Conservation (phyloP, 2,888 invertebrate species). For the Andrena bicolor region DNA sequence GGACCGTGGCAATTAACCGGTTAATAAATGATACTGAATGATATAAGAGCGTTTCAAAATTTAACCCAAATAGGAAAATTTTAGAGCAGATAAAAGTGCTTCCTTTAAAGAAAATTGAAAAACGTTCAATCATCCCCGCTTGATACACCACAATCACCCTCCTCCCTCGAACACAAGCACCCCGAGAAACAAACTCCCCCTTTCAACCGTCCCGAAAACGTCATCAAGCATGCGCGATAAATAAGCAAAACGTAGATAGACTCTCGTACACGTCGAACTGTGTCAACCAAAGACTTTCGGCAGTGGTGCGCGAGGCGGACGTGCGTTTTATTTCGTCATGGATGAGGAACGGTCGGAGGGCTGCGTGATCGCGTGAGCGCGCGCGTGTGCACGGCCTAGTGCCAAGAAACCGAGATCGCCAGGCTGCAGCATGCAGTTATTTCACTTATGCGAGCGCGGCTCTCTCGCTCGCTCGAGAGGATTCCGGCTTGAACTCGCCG, state of each 20-base stretch:
- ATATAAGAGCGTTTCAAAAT: no score
- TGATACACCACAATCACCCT: no score
- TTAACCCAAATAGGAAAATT: no score
- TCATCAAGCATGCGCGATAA: background rate
- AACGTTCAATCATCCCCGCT: no score
- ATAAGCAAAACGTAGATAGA: conserved; percentile 17
- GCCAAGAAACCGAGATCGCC: conserved; percentile 72
- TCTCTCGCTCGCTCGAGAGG: conserved; percentile 50
- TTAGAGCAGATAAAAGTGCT: no score
- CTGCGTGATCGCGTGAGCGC: conserved; percentile 1
- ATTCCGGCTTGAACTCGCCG: conserved; percentile 73
- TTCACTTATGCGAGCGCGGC: conserved; percentile 77
- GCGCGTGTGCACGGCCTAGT: conserved; percentile 56
- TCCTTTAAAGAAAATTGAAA: no score
- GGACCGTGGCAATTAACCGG: no score
- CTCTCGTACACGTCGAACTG: conserved; percentile 48
- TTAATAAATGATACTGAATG: no score
- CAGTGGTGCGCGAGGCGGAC: conserved; percentile 52
- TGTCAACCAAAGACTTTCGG: conserved; percentile 62
- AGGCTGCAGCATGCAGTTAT: conserved; percentile 65
- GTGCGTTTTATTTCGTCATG: conserved; percentile 58
- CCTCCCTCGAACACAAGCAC: no score
- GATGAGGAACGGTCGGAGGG: conserved; percentile 52
- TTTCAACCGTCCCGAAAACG: background rate
- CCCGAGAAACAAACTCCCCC: no score